Base-by-base conservation (phyloP, 2,888 invertebrate genomes). In the Heliconius sara region DNA sequence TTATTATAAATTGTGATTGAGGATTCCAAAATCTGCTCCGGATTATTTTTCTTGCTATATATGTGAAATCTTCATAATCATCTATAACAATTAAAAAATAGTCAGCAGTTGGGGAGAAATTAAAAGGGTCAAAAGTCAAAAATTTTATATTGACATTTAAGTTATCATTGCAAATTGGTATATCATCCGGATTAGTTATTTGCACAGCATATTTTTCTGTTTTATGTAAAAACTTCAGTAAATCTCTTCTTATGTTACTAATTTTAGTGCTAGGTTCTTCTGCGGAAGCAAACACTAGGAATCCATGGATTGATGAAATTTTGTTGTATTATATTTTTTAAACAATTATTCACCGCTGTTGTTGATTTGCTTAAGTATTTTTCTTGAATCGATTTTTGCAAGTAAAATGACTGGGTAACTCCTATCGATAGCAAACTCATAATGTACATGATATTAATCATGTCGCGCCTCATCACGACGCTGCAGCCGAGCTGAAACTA, bases 1-100 rank as follows among this genome's bases (percentile, higher is more conserved):
- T 82, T 70, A 95, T 85, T 34, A 94, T 85, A 39, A 94, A 91
- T 77, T 90, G 89, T 0, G 93, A 94, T 60, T 84, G 84, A 9
- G 95, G 93, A 79, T 94, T 93, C 95, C 95, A 95, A 81, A 86
- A 90, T n/a, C 89, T 86, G 2, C 91, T 87, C 43, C 88, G 84
- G 5, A 91, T 85, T 4, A 93, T 78, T 85, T 90, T 90, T 78
- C 87, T 87, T 1, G 88, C 86, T 16, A 91, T 80, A 25, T 84
- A 83, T 12, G 87, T 88, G 71, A 94, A 93, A 47, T 92, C 91
- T 39, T 85, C 80, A 70, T 88, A 89, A 60, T 83, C 85, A 22
- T 92, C 90, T 7, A 93, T 85, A 22, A 94, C 86, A 19, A 93
- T 86, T 1, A 94, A 79, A 76, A 90, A 92, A 83, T 93, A 94